Evolutionary conservation across 2,888 invertebrate species (phyloP).

Genomic region (Empis stercorea): DNA sequence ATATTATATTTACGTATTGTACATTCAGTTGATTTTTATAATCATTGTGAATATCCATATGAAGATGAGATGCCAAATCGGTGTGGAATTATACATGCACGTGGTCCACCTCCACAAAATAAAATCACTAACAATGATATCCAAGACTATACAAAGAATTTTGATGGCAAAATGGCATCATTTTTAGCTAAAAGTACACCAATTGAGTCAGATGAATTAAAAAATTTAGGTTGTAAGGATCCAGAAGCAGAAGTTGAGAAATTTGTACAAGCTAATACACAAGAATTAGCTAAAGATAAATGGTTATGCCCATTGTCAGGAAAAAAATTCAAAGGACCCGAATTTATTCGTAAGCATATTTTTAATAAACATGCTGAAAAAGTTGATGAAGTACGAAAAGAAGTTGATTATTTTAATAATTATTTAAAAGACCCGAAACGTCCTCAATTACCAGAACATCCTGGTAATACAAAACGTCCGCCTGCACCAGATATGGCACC

Average conservation of each 20-base stretch:
- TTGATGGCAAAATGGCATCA: conserved; percentile 84
- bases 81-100: conserved; percentile 95
- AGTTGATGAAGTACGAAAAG: conserved; percentile 91
- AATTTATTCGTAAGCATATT: conserved; percentile 96
- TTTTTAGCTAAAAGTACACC: conserved; percentile 69
- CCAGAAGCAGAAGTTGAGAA: conserved; percentile 59
- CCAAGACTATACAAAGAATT: conserved; percentile 60
- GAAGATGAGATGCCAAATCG: conserved; percentile 99
- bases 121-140: conserved; percentile 45
- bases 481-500: conserved; percentile 4
- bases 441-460: conserved; percentile 83
- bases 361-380: conserved; percentile 96
- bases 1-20: conserved; percentile 90
- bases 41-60: conserved; percentile 96
- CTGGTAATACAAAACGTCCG: conserved; percentile 35
- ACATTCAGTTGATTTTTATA: conserved; percentile 98
- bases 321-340: conserved; percentile 97
- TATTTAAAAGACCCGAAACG: conserved; percentile 88
- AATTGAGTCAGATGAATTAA: conserved; percentile 61
- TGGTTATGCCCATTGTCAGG: conserved; percentile 98
- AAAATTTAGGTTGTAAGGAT: conserved; percentile 73
- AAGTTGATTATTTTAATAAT: conserved; percentile 96
- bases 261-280: conserved; percentile 90
- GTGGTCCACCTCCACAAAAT: conserved; percentile 74
- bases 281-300: conserved; percentile 94